These are phyloP conservation scores for Leptinotarsa juncta DNA, from an alignment of 2,888 invertebrate species.

Conservation along the genomic window DNA sequence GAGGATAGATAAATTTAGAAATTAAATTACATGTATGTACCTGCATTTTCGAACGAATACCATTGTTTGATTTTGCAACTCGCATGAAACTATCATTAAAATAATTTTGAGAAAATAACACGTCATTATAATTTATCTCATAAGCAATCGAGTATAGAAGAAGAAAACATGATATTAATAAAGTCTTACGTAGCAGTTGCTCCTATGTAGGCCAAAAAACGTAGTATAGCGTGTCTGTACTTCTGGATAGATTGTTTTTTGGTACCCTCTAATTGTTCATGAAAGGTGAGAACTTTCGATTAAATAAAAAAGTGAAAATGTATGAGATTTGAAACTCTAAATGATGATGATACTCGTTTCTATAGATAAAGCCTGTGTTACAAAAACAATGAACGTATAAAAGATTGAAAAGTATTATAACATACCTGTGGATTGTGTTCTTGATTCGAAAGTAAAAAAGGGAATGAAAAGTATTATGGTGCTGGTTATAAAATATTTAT, in stretches of 20 bases:
- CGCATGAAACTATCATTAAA: constrained; percentile 23
- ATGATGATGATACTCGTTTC: no score
- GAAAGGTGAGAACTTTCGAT: no score
- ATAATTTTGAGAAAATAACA: constrained; percentile 21
- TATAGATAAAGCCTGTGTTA: no score
- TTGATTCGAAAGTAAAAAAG: no score
- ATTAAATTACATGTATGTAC: constrained; percentile 26
- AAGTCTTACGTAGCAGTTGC: constrained; percentile 35
- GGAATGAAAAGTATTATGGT: no score
- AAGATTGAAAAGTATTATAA: no score
- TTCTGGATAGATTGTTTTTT: not conserved
- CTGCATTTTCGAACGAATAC: constrained; percentile 20
- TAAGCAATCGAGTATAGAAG: constrained; percentile 31
- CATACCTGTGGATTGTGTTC: no score
- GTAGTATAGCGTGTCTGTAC: not conserved
- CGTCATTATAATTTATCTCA: constrained; percentile 21
- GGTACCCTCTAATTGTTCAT: no score
- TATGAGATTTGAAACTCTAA: no score
- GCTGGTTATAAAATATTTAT: no score
- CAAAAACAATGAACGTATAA: no score
- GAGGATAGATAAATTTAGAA: constrained; percentile 7
- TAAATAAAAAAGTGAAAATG: no score
- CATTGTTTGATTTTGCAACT: constrained; percentile 28
- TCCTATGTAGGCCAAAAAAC: constrained; percentile 5
- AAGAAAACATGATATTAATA: constrained; percentile 40